These are phyloP conservation scores for Aphodius sticticus DNA, from an alignment of 2,888 invertebrate genomes.

Conservation along the genomic window DNA sequence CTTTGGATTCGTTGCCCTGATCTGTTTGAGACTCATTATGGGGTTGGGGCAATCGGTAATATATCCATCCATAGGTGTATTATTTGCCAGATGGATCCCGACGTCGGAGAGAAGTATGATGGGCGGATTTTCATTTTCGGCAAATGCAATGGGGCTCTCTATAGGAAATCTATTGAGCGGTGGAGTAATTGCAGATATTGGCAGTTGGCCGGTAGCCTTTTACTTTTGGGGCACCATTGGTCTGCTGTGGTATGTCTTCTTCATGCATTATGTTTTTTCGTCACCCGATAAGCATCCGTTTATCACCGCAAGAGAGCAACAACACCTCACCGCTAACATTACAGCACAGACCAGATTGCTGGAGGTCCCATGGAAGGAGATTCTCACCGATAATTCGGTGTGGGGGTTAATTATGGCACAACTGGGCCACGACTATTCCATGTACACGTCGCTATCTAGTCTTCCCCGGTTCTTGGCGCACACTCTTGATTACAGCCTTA, in stretches of 20 bases:
- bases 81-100: constrained; percentile 85
- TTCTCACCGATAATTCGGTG: constrained; percentile 74
- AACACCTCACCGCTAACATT: constrained; percentile 55
- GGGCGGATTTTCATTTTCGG: constrained; percentile 83
- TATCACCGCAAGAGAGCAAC: constrained; percentile 63
- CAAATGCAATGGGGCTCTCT: constrained; percentile 31
- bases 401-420: constrained; percentile 79
- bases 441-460: constrained; percentile 76
- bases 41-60: constrained; percentile 66
- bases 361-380: constrained; percentile 74
- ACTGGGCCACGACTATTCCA: constrained; percentile 75
- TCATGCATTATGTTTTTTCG: constrained; percentile 61
- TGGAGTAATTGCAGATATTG: constrained; percentile 58
- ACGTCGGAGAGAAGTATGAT: constrained; percentile 83
- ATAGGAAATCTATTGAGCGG: constrained; percentile 51
- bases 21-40: constrained; percentile 29
- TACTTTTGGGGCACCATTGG: constrained; percentile 66
- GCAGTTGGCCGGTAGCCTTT: constrained; percentile 67
- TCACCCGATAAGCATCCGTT: constrained; percentile 64
- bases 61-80: constrained; percentile 83
- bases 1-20: constrained; percentile 23
- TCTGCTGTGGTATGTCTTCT: constrained; percentile 63
- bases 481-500: constrained; percentile 71
- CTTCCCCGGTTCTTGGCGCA: constrained; percentile 74
- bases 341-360: not conserved